phyloP scores from a whole-genome alignment of 1,140 invertebrate genomes.

The Apis mellifera region Amel_HAv3.1 CM009931.2:10938501-10939000 shows the following conservation, averaged over 20 bases:
- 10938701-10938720: conserved; percentile 41
- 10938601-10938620: conserved; percentile 61
- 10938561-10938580: conserved; percentile 54
- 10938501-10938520: conserved; percentile 55
- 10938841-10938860: conserved; percentile 15
- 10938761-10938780: neutral
- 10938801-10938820: conserved; percentile 24
- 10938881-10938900: neutral
- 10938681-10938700: conserved; percentile 35
- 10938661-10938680: neutral
- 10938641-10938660: conserved; percentile 45
- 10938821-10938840: conserved; percentile 34
- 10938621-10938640: conserved; percentile 52
- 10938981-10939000: neutral
- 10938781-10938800: neutral
- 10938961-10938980: neutral
- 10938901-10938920: neutral
- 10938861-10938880: conserved; percentile 19
- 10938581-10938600: conserved; percentile 55
- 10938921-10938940: neutral
- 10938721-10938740: conserved; percentile 7
- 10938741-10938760: neutral
- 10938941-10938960: neutral
- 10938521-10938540: conserved; percentile 56
- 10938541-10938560: conserved; percentile 46